These are phyloP conservation scores for Amblyraja radiata DNA, from an alignment of 2,797 vertebrate genomes.

Conservation along the genomic window DNA sequence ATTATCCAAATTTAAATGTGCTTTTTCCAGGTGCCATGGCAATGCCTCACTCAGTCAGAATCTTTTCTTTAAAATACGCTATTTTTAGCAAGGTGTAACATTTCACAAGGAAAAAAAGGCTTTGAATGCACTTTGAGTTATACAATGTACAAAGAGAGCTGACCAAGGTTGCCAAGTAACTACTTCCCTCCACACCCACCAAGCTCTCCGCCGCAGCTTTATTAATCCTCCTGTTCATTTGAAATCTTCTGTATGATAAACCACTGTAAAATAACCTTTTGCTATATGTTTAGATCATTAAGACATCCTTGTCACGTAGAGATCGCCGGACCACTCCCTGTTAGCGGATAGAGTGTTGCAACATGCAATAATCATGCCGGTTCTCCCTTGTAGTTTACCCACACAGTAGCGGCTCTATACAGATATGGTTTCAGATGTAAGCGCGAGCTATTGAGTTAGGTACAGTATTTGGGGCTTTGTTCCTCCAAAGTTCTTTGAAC, in stretches of 20 bases:
- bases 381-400: not conserved
- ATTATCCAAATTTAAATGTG: not conserved
- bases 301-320: not conserved
- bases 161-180: not conserved
- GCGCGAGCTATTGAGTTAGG: constrained; percentile 62
- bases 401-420: constrained; percentile 43
- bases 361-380: not conserved
- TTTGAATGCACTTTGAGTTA: not conserved
- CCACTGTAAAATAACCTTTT: not conserved
- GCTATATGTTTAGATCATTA: not conserved
- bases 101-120: constrained; percentile 22
- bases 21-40: not conserved
- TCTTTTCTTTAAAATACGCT: not conserved
- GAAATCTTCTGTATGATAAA: not conserved
- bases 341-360: not conserved
- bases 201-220: not conserved
- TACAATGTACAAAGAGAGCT: constrained; percentile 12
- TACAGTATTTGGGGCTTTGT: constrained; percentile 66
- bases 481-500: constrained; percentile 68
- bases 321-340: not conserved
- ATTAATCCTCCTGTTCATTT: not conserved
- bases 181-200: not conserved
- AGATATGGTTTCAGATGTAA: constrained; percentile 68
- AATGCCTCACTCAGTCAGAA: not conserved
- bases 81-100: constrained; percentile 20